Base-by-base conservation (phyloP, 2,888 invertebrate genomes). In the Troides helena region DNA sequence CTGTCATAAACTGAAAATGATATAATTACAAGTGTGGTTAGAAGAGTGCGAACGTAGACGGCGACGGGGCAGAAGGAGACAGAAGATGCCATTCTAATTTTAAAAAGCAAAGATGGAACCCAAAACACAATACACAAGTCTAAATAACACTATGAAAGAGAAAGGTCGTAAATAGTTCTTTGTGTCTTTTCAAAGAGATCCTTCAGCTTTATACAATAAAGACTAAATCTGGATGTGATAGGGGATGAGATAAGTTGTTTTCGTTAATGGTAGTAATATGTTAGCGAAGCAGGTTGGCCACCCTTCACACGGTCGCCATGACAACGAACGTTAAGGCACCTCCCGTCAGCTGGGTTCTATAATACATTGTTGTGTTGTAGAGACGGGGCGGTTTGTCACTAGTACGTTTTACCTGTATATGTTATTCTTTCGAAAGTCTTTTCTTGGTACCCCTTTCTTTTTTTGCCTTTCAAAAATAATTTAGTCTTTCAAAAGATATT, bases 101-200 rank as follows among this genome's bases (percentile, higher is more conserved):
- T 88, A 92, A 92, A 92, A 92, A 91, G 89, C 86, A 92, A 92
- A 92, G 92, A 92, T 92, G 92, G 92, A 90, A 88, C 89, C 92
- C 89, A 83, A 92, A 91, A 88, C 85, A 90, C 89, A 88, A 89
- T 90, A 86, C 88, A 87, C 82, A 84, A 83, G 83, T 88, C 88
- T 84, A 87, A 83, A 89, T 89, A 86, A 85, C 83, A 67, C 63
- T 68, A 73, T 75, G 67, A 73, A 72, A 71, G 73, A 71, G 73
- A 77, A 78, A 86, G 80, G 84, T 85, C 82, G 80, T 87, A 89
- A 89, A 83, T 78, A 81, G 77, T 79, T 77, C 77, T 77, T 77
- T 79, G 80, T 83, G 81, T 77, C 73, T 80, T 82, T 81, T 83
- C 78, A 87, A 87, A 85, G 80, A 77, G 80, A 83, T 77, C 85